Evolutionary conservation across 2,888 invertebrate species (phyloP).

Genomic region (Tenthredo amoena): DNA sequence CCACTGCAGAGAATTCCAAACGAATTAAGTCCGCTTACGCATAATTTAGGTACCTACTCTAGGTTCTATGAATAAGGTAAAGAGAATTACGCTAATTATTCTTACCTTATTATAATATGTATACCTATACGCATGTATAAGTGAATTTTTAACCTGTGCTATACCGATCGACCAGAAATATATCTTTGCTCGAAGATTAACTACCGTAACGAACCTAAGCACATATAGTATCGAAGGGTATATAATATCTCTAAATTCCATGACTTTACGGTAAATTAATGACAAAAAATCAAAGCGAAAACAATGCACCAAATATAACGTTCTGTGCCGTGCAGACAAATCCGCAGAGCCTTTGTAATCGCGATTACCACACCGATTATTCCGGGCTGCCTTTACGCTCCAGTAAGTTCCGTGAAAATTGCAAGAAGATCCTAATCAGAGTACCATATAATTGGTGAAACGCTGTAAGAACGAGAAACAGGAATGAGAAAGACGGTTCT

Average conservation of each 20-base stretch:
- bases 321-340: neutral
- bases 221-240: neutral
- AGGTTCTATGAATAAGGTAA: neutral
- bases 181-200: neutral
- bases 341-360: neutral
- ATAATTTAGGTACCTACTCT: neutral
- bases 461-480: neutral
- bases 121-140: neutral
- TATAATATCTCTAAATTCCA: neutral
- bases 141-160: neutral
- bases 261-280: neutral
- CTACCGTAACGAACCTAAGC: neutral
- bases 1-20: constrained; percentile 7
- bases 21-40: constrained; percentile 38
- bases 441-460: constrained; percentile 44
- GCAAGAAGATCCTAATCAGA: constrained; percentile 37
- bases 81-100: constrained; percentile 28
- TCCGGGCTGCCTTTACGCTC: constrained; percentile 30
- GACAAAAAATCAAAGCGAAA: neutral
- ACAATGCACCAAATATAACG: constrained; percentile 3
- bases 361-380: constrained; percentile 36
- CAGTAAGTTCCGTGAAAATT: constrained; percentile 46
- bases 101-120: neutral
- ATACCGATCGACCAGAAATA: neutral
- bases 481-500: neutral